phyloP scores from a whole-genome alignment of 2,888 invertebrate species.

The Tenodera sinensis region DNA sequence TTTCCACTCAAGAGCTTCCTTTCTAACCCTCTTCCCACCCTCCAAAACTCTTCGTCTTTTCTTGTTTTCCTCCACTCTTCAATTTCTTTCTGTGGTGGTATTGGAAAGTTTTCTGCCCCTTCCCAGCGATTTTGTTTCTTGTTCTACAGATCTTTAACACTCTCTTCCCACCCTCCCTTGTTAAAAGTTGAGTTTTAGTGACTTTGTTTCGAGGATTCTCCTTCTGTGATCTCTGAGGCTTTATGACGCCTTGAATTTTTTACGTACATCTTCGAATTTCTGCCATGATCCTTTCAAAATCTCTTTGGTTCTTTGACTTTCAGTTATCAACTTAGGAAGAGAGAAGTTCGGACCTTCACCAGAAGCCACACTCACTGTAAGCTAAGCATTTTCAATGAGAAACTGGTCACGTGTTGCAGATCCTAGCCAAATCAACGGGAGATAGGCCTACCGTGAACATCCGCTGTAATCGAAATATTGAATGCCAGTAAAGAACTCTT shows the following conservation, averaged over 20 bases:
- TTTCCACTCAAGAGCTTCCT: slow-evolving; percentile 7
- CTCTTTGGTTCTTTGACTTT: neutral
- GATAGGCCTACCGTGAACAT: no score
- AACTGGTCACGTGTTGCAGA: no score
- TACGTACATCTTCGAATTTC: neutral
- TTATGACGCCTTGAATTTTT: neutral
- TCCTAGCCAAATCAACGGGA: no score
- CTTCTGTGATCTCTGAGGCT: neutral
- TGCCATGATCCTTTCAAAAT: neutral
- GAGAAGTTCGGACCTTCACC: neutral
- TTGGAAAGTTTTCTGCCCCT: neutral
- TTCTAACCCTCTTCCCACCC: neutral
- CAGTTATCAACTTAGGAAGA: neutral
- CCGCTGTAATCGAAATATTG: no score
- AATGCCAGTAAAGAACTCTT: no score
- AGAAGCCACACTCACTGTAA: no score
- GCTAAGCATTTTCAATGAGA: no score
- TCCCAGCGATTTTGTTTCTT: neutral
- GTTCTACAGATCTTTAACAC: neutral
- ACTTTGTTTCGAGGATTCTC: neutral
- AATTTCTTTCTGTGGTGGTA: neutral
- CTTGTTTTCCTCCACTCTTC: slow-evolving; percentile 4
- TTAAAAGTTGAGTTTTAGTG: neutral
- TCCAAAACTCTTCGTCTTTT: slow-evolving; percentile 1
- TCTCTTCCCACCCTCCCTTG: neutral